phyloP scores from a whole-genome alignment of 2,113 vertebrate species.

The Archocentrus centrarchus region DNA sequence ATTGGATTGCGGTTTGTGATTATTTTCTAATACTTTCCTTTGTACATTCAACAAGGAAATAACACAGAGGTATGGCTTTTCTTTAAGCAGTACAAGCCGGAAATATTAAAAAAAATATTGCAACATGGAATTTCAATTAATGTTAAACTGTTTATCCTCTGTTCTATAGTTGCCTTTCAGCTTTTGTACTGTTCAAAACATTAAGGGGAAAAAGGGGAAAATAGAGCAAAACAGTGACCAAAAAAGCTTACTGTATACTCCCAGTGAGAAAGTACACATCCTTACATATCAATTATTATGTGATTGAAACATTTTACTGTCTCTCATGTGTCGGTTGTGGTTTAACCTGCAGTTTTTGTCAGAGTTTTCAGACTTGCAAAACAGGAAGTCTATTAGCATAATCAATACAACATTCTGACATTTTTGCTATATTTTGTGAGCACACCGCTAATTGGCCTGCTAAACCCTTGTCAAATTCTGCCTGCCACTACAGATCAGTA shows the following conservation, averaged over 20 bases:
- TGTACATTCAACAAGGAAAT: not conserved
- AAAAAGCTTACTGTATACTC: not conserved
- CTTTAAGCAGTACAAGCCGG: not conserved
- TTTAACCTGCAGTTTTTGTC: conserved; percentile 44
- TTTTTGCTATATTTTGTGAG: conserved; percentile 37
- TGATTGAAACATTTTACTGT: conserved; percentile 42
- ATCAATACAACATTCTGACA: conserved; percentile 65
- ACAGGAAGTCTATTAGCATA: conserved; percentile 47
- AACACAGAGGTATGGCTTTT: not conserved
- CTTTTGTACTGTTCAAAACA: not conserved
- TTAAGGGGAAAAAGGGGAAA: not conserved
- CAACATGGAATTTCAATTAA: not conserved
- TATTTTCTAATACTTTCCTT: not conserved
- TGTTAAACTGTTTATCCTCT: not conserved
- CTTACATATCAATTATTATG: not conserved
- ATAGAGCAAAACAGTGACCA: not conserved
- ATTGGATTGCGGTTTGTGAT: not conserved
- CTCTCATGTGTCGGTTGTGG: conserved; percentile 26
- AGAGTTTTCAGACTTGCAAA: conserved; percentile 44
- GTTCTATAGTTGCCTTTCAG: not conserved
- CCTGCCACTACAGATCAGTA: conserved; percentile 23
- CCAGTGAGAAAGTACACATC: not conserved
- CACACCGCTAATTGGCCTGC: conserved; percentile 50
- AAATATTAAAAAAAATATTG: not conserved
- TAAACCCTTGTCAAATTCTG: conserved; percentile 38